Base-by-base conservation (phyloP, 37 sponge, comb jelly and placozoan genomes). In the Corticium candelabrum region DNA sequence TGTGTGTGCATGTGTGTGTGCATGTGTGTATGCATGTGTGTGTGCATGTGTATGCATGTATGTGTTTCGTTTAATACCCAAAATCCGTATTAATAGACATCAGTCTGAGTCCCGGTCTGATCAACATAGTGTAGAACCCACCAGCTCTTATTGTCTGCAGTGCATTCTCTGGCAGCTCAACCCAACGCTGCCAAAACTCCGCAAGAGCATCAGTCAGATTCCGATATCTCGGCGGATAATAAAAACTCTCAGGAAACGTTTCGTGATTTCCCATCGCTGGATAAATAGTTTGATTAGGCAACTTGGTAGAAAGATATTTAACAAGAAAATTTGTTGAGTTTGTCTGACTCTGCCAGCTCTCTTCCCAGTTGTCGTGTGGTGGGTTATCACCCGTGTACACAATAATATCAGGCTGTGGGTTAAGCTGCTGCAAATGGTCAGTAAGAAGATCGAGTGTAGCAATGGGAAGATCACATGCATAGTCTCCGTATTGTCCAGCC, bases 261-360 rank as follows among this genome's bases (percentile, higher is more conserved):
- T 85, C 89, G 70, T 91, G 91, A 50, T 91, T 91, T 0, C 91
- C 91, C 1, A 91, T 71, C 36, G 86, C 91, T 34, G 91, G 91
- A 80, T 87, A 91, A 74, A 91, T 91, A 57, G 81, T 73, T 15
- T 35, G 57, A 69, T 82, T 71, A 1, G 81, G 84, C 15, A 87
- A 69, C 34, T 75, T 69, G 31, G 79, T 3, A 5, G 78, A 56
- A n/a, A 91, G 38, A 73, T 85, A 85, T 3, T 82, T 62, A 27
- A 91, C 78, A 2, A 88, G 56, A 39, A 73, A 75, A 74, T 85
- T 37, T 2, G 85, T 77, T 27, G 85, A 83, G 3, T 80, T 37
- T 38, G 85, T 35, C 77, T 85, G 86, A 0, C 81, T 62, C 41
- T 57, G 38, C 68, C 68, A 88, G 0, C 84, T 78, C 84, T 91